A percentile compares a stretch with the other conserved stretches of the same genome.
phyloP scores from a whole-genome alignment of 2,113 vertebrate species.

The Pachypanchax playfairii region DNA sequence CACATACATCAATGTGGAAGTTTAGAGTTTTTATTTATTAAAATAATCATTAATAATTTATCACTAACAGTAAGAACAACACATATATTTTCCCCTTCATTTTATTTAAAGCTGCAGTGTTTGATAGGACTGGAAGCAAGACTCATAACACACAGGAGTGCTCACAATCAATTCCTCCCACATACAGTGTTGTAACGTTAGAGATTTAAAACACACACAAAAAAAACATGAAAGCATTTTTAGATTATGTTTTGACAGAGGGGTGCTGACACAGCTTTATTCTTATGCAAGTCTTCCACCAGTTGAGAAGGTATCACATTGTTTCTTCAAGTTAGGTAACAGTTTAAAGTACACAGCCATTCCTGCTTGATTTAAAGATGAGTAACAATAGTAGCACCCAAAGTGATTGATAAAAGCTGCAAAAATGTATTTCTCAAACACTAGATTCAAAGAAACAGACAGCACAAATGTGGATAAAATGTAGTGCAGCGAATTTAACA shows the following conservation, averaged over 20 bases:
- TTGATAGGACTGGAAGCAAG: constrained; percentile 41
- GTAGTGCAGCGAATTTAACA: constrained; percentile 31
- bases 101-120: constrained; percentile 45
- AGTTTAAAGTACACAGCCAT: constrained; percentile 34
- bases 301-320: constrained; percentile 33
- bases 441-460: constrained; percentile 31
- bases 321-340: constrained; percentile 37
- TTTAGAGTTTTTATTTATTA: constrained; percentile 66
- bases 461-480: constrained; percentile 45
- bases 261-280: constrained; percentile 66
- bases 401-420: constrained; percentile 6
- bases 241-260: constrained; percentile 48
- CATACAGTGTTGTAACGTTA: constrained; percentile 51
- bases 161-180: constrained; percentile 63
- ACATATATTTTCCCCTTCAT: constrained; percentile 41
- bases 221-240: constrained; percentile 50
- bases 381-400: constrained; percentile 25
- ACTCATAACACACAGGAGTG: constrained; percentile 41
- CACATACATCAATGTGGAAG: constrained; percentile 52
- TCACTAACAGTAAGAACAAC: constrained; percentile 62
- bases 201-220: constrained; percentile 35
- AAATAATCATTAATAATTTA: constrained; percentile 71
- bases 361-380: constrained; percentile 27
- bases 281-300: constrained; percentile 56
- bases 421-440: constrained; percentile 23